phyloP scores from a whole-genome alignment of 2,797 vertebrate genomes.

The Dermochelys coriacea region DNA sequence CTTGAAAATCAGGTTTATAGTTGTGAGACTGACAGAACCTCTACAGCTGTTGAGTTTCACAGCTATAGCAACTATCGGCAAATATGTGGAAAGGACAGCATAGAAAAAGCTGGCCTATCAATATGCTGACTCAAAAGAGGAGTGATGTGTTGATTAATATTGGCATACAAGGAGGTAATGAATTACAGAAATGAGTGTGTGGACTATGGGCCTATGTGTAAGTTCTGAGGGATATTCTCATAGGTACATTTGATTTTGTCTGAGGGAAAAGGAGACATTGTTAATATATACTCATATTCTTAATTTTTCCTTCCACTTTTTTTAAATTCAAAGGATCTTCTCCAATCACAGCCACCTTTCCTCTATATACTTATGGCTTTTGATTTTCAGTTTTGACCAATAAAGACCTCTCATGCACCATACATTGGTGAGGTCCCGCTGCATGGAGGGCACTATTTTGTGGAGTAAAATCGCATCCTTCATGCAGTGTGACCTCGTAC shows the following conservation, averaged over 20 bases:
- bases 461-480: too few species aligned
- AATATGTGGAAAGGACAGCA: background rate
- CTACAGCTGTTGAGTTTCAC: background rate
- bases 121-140: background rate
- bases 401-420: background rate
- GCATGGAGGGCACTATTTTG: too few species aligned
- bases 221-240: background rate
- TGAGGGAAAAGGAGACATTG: background rate
- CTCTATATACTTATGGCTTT: background rate
- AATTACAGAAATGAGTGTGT: background rate
- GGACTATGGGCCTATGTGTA: background rate
- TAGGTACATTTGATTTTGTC: background rate
- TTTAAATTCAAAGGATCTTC: background rate
- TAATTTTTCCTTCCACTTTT: background rate
- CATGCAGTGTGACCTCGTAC: too few species aligned
- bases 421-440: too few species aligned
- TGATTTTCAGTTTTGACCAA: background rate
- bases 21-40: background rate
- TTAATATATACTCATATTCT: background rate
- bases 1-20: slow-evolving; percentile 29
- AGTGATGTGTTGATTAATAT: background rate
- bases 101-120: background rate
- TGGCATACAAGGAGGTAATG: background rate
- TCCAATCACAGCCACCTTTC: accelerated
- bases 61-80: background rate